Evolutionary conservation across 2,888 invertebrate genomes (phyloP).

Genomic region (Noctua pronuba): DNA sequence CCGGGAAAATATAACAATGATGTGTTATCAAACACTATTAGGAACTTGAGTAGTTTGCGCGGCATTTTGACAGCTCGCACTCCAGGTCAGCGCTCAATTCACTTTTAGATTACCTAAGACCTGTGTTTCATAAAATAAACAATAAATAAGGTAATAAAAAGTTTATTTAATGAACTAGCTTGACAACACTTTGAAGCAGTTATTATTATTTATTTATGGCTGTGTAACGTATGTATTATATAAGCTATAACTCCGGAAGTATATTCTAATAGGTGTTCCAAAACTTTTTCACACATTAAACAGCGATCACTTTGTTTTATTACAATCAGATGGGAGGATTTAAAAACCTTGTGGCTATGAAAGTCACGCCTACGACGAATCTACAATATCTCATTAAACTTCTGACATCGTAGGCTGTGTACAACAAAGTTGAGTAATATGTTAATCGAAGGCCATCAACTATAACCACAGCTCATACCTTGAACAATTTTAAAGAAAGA

Average conservation of each 20-base stretch:
- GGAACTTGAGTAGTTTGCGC: constrained; percentile 96
- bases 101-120: constrained; percentile 37
- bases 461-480: constrained; percentile 75
- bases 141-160: constrained; percentile 18
- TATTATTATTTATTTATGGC: constrained; percentile 60
- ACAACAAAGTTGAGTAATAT: constrained; percentile 85
- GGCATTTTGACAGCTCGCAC: constrained; percentile 91
- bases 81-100: constrained; percentile 17
- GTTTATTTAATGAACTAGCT: constrained; percentile 16
- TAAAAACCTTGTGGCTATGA: constrained; percentile 77
- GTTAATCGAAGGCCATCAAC: constrained; percentile 86
- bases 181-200: constrained; percentile 32
- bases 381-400: constrained; percentile 76
- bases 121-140: constrained; percentile 22
- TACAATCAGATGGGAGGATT: constrained; percentile 56
- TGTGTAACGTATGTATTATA: constrained; percentile 63
- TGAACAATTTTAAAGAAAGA: constrained; percentile 55
- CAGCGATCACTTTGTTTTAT: constrained; percentile 38
- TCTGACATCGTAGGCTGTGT: constrained; percentile 79
- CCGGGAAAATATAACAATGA: constrained; percentile 98
- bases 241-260: constrained; percentile 56
- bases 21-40: constrained; percentile 98
- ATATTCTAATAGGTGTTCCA: constrained; percentile 19
- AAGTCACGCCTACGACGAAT: constrained; percentile 79
- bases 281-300: constrained; percentile 38